These are phyloP conservation scores for Linepithema humile DNA, from an alignment of 1,140 invertebrate species.

Conservation along the genomic window DNA sequence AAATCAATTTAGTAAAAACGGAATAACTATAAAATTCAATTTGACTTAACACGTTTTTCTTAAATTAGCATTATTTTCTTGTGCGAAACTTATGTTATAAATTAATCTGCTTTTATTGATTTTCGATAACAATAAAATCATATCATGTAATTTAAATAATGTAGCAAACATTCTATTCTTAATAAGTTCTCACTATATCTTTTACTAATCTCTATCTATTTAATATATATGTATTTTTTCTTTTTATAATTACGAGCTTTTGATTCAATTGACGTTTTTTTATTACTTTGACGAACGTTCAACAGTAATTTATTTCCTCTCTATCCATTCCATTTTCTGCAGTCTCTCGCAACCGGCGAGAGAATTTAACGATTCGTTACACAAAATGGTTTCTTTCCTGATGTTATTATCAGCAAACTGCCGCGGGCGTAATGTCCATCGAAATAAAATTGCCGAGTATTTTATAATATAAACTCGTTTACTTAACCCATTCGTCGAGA, in stretches of 20 bases:
- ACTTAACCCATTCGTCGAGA: slow-evolving; percentile 45
- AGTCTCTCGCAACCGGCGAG: slow-evolving; percentile 29
- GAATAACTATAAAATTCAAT: too few species aligned
- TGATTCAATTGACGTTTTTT: slow-evolving; percentile 21
- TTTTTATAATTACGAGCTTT: slow-evolving; percentile 3
- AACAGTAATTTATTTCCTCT: slow-evolving; percentile 18
- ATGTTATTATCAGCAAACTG: slow-evolving; percentile 50
- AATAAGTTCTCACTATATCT: neutral
- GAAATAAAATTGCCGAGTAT: slow-evolving; percentile 48
- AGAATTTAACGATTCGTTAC: slow-evolving; percentile 57
- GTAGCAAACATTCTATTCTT: neutral
- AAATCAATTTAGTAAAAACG: too few species aligned
- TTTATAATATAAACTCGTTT: slow-evolving; percentile 52
- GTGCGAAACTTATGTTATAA: too few species aligned
- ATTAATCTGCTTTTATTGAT: neutral
- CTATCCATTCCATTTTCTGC: neutral
- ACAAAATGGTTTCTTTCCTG: slow-evolving; percentile 47
- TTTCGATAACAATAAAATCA: neutral
- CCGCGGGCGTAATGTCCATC: slow-evolving; percentile 25
- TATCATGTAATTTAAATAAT: too few species aligned
- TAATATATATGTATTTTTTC: neutral
- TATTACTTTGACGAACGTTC: slow-evolving; percentile 18
- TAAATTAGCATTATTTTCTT: too few species aligned
- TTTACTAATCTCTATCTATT: neutral
- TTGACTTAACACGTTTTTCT: too few species aligned